These are phyloP conservation scores for Pollenia labialis DNA, from an alignment of 2,888 invertebrate genomes.

Conservation along the genomic window DNA sequence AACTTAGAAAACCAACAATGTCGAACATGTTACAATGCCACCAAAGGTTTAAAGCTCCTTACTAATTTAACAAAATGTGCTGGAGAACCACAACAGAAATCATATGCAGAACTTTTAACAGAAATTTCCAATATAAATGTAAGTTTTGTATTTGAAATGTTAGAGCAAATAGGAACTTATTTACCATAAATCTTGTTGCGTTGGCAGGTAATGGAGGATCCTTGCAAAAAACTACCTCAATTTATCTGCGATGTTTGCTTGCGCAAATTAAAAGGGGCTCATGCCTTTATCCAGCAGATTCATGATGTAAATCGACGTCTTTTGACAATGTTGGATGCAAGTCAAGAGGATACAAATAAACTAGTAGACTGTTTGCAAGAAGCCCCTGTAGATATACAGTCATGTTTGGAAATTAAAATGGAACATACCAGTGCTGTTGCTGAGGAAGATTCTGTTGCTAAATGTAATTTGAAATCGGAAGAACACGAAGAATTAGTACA, in stretches of 20 bases:
- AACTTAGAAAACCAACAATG: slow-evolving; percentile 32
- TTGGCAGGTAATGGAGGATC: slow-evolving; percentile 36
- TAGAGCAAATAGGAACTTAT: neutral
- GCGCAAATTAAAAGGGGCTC: slow-evolving; percentile 46
- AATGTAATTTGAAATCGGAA: slow-evolving; percentile 8
- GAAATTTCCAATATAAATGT: slow-evolving; percentile 62
- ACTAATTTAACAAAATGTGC: slow-evolving; percentile 23
- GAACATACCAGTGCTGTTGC: slow-evolving; percentile 8
- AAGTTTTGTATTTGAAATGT: slow-evolving; percentile 1
- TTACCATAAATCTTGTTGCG: neutral
- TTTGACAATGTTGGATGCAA: neutral
- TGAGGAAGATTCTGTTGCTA: neutral
- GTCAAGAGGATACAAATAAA: neutral
- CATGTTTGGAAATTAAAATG: slow-evolving; percentile 60
- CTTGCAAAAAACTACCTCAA: slow-evolving; percentile 46
- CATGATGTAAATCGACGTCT: slow-evolving; percentile 30
- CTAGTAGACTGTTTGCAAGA: slow-evolving; percentile 60
- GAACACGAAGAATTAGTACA: neutral
- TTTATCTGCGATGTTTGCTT: slow-evolving; percentile 53
- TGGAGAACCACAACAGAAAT: slow-evolving; percentile 19
- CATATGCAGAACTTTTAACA: slow-evolving; percentile 56
- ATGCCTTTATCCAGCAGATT: slow-evolving; percentile 62
- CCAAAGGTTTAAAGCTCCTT: slow-evolving; percentile 44
- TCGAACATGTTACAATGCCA: slow-evolving; percentile 60
- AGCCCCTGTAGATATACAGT: slow-evolving; percentile 47